A percentile compares a stretch with the other conserved stretches of the same genome.
These are phyloP conservation scores for Rhodeus uyekii DNA, from an alignment of 2,797 vertebrate species.

Conservation along the genomic window DNA sequence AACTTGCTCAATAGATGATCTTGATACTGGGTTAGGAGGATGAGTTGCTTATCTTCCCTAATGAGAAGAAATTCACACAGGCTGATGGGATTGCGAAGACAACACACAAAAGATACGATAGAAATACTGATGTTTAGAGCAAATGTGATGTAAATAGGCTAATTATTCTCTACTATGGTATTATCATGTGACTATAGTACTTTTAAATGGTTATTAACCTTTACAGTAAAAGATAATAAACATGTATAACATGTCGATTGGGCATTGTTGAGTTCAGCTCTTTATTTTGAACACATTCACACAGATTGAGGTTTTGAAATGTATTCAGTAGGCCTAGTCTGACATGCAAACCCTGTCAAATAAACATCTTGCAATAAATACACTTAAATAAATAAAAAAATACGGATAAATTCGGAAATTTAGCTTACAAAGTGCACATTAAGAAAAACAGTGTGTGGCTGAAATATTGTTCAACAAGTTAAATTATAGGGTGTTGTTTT, in stretches of 20 bases:
- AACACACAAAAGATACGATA: neutral
- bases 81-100: slow-evolving; percentile 7
- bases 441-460: neutral
- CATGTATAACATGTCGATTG: neutral
- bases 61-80: slow-evolving; percentile 24
- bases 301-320: neutral
- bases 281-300: slow-evolving; percentile 11
- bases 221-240: neutral
- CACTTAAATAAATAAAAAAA: neutral
- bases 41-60: slow-evolving; percentile 1
- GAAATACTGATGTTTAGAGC: neutral
- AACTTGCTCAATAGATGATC: slow-evolving; percentile 25
- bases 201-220: neutral
- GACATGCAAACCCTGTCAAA: slow-evolving; percentile 7
- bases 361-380: slow-evolving; percentile 34
- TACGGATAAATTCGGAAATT: slow-evolving; percentile 7
- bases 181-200: neutral
- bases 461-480: neutral
- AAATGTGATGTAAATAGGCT: neutral
- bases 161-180: neutral
- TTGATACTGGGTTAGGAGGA: slow-evolving; percentile 42
- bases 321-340: neutral
- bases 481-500: neutral
- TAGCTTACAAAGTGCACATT: neutral
- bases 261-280: too few species aligned